These are phyloP conservation scores for Pogonocherus hispidulus DNA, from an alignment of 2,888 invertebrate genomes.

Conservation along the genomic window DNA sequence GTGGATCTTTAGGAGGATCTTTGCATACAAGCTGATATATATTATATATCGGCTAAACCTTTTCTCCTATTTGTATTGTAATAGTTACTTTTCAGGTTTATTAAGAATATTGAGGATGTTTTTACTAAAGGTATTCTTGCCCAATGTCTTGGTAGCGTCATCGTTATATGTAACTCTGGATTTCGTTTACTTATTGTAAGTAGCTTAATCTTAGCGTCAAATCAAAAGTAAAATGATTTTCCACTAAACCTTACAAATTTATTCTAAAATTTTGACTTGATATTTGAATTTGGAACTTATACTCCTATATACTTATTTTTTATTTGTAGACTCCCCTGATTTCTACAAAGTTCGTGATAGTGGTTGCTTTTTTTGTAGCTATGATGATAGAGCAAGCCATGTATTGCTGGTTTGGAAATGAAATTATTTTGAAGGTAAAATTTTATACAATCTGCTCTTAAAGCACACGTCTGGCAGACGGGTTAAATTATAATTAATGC, in stretches of 20 bases:
- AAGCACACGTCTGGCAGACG: no score
- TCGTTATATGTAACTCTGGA: constrained; percentile 42
- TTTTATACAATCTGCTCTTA: no score
- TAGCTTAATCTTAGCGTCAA: not conserved
- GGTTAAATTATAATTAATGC: no score
- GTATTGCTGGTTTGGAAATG: constrained; percentile 57
- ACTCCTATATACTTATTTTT: no score
- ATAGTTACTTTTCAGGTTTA: not conserved
- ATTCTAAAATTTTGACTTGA: no score
- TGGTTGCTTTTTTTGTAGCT: constrained; percentile 50
- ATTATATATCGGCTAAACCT: no score
- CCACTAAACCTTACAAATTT: no score
- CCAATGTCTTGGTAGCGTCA: constrained; percentile 33
- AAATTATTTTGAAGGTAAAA: constrained; percentile 52
- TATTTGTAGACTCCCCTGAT: not conserved
- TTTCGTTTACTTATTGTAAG: constrained; percentile 36
- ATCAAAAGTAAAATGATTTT: no score
- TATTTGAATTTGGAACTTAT: no score
- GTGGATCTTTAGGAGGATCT: no score
- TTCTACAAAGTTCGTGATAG: constrained; percentile 45
- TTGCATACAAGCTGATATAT: no score
- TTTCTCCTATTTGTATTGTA: not conserved
- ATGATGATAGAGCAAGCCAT: constrained; percentile 54
- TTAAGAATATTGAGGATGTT: constrained; percentile 8
- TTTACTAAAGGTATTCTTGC: constrained; percentile 36